A percentile compares a stretch with the other conserved stretches of the same genome.
Evolutionary conservation across 2,113 vertebrate species (phyloP).

Genomic region (Peromyscus polionotus): DNA sequence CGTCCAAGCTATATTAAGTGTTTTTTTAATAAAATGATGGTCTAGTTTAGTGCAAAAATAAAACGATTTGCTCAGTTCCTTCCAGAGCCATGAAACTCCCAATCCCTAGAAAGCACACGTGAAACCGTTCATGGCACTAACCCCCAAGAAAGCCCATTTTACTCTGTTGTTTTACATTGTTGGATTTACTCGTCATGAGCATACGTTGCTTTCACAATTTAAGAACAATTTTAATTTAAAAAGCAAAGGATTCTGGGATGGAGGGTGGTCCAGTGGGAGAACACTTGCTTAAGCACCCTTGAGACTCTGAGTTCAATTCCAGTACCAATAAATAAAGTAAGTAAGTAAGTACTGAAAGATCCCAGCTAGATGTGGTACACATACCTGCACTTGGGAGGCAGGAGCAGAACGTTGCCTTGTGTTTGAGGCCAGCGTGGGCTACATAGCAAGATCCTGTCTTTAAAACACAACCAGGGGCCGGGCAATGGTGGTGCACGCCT

Average conservation of each 20-base stretch:
- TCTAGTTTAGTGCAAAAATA: conserved; percentile 9
- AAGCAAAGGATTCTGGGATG: neutral
- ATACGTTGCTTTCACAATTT: neutral
- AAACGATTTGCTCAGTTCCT: neutral
- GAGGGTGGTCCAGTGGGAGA: neutral
- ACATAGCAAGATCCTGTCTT: neutral
- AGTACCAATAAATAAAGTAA: neutral
- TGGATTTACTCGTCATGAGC: neutral
- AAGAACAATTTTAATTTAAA: conserved; percentile 19
- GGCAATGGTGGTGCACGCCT: no score
- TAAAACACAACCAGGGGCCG: neutral
- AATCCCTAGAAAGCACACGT: neutral
- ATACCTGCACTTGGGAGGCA: neutral
- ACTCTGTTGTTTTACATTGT: neutral
- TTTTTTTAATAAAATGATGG: neutral
- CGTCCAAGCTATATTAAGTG: neutral
- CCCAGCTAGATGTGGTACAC: neutral
- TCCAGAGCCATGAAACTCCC: neutral
- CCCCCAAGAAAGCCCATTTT: neutral
- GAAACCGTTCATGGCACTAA: neutral
- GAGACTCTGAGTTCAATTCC: neutral
- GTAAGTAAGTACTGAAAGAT: neutral
- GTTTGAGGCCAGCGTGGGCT: neutral
- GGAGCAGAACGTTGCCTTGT: neutral
- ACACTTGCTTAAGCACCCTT: neutral